Base-by-base conservation (phyloP, 2,797 vertebrate genomes). In the Cichlasoma orientale region DNA sequence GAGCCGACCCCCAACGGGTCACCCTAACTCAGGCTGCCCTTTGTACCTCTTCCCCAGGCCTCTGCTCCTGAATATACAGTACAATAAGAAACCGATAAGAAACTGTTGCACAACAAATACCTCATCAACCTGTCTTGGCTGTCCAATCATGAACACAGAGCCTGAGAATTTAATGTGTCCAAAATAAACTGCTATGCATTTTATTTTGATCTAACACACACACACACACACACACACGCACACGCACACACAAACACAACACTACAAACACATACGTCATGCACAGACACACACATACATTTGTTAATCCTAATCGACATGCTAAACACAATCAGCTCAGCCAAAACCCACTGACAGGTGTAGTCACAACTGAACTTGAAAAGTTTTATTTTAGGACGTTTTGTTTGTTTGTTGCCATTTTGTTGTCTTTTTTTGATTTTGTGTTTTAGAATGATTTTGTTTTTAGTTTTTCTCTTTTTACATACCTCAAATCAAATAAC, bases 1-100 rank as follows among this genome's bases (percentile, higher is more conserved):
- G 97, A 98, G 94, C 96, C 96, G 21, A 96, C 96, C 79, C 96
- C 97, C 93, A 96, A 96, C 82, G 96, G 97, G 94, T 97, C 98
- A 41, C 97, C 97, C 69, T 97, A 96, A 96, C 80, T 87, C 75
- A 4, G 73, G 83, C 21, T 4, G 72, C 82, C 72, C 75, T 72
- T 69, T 72, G 70, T 82, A 83, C 78, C 82, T 59, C 69, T 72
- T 80, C 82, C 85, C 77, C 73, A 18, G 91, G 85, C 86, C 82
- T 75, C 80, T 66, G 74, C 75, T 84, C 85, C 84, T 74, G 89
- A 90, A 89, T 80, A 89, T 85, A 85, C 89, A 91, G 86, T 92
- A 87, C 89, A 89, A 90, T 84, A 90, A 93, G 85, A 91, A 92
- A 93, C 85, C 76, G 75, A 84, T 77, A 89, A 89, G 82, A 88